A percentile compares a stretch with the other conserved stretches of the same genome.
Evolutionary conservation across 2,113 vertebrate genomes (phyloP).

Genomic region (Actinemys pallida): DNA sequence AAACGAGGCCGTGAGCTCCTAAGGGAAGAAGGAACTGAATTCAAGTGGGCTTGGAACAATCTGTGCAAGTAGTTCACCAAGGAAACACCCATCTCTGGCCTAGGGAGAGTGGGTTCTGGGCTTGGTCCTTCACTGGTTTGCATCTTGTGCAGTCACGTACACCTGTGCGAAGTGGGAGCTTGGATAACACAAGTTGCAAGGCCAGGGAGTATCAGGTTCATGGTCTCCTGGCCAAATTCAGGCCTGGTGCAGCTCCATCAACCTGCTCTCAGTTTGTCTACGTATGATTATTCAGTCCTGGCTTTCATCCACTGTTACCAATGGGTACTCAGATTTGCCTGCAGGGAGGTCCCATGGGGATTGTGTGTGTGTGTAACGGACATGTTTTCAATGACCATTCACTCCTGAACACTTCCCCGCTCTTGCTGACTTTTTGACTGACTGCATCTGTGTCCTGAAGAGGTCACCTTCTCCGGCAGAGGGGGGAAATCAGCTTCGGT

Average conservation of each 20-base stretch:
- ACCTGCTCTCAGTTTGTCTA: background rate
- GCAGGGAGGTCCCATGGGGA: rapidly evolving
- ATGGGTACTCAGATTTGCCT: rapidly evolving
- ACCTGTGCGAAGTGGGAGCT: background rate
- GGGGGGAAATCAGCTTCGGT: background rate
- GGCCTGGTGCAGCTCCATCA: background rate
- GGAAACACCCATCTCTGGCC: background rate
- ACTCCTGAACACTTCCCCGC: background rate
- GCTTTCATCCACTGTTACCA: background rate
- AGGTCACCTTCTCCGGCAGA: background rate
- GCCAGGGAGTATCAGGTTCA: background rate
- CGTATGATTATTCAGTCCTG: background rate
- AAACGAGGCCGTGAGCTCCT: background rate
- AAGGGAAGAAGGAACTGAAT: background rate
- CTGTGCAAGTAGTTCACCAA: background rate
- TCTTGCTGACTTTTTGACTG: background rate
- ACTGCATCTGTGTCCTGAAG: background rate
- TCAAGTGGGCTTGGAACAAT: background rate
- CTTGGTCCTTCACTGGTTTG: background rate
- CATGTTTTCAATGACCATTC: background rate
- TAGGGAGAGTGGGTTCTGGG: background rate
- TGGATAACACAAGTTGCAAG: background rate
- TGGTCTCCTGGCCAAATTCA: background rate
- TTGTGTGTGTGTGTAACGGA: background rate
- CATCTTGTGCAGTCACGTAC: background rate